Conservation (phyloP, 2,797 vertebrate species). For the Sternarchorhynchus goeldii region DNA sequence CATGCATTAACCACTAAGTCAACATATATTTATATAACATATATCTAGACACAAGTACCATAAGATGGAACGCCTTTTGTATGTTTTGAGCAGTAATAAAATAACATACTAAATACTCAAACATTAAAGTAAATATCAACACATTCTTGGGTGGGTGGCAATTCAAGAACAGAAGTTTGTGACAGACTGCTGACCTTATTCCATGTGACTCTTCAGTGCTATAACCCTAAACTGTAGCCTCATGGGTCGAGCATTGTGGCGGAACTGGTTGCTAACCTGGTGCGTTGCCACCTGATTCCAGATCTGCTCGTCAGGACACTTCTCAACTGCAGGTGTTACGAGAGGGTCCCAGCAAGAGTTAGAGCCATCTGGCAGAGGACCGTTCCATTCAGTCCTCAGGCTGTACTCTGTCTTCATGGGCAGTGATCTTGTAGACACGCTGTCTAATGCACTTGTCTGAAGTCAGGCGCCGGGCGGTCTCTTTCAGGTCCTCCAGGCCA, state of each 20-base stretch:
- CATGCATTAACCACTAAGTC: neutral
- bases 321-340: neutral
- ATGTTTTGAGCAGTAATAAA: neutral
- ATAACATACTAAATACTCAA: neutral
- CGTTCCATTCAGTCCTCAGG: conserved; percentile 50
- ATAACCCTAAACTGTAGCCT: neutral
- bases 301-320: neutral
- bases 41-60: neutral
- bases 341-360: neutral
- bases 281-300: neutral
- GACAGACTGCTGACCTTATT: neutral
- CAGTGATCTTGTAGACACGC: conserved; percentile 85
- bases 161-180: neutral
- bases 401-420: conserved; percentile 61
- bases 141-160: neutral
- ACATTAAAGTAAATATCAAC: conserved; percentile 11
- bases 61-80: neutral
- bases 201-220: too few relatives aligned
- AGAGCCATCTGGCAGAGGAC: conserved; percentile 10
- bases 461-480: conserved; percentile 82
- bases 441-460: conserved; percentile 87
- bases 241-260: neutral
- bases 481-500: conserved; percentile 85
- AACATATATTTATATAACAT: neutral
- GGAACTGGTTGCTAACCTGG: too few relatives aligned